A percentile compares a stretch with the other conserved stretches of the same genome.
Conservation (phyloP, 2,797 vertebrate species). For the Eleutherodactylus coqui region DNA sequence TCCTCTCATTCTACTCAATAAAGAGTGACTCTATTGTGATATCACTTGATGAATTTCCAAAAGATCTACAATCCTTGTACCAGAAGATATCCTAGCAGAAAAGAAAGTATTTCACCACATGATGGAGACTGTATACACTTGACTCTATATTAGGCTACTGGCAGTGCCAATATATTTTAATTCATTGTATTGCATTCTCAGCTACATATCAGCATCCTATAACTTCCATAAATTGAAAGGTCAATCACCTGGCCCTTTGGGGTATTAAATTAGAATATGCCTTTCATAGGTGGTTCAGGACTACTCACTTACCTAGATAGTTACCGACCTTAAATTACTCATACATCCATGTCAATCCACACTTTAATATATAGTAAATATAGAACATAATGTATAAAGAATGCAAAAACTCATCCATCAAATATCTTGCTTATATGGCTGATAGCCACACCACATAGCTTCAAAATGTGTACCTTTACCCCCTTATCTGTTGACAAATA, state of each 20-base stretch:
- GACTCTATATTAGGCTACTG: neutral
- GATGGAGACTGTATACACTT: neutral
- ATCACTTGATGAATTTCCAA: neutral
- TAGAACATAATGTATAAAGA: neutral
- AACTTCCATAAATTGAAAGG: neutral
- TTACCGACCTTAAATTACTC: neutral
- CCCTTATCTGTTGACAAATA: neutral
- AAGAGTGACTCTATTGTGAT: neutral
- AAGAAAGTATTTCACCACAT: neutral
- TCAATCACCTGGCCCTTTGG: neutral
- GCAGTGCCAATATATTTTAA: too few relatives aligned
- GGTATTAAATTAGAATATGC: neutral
- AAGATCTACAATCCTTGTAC: neutral
- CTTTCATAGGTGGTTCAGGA: neutral
- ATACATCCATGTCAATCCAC: neutral
- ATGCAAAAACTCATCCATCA: neutral
- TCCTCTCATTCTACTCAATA: neutral
- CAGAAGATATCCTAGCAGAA: neutral
- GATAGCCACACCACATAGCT: neutral
- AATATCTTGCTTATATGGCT: neutral
- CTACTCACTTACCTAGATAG: slow-evolving; percentile 6
- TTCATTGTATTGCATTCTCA: neutral
- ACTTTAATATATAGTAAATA: neutral
- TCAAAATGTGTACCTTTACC: too few relatives aligned
- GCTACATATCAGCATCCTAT: neutral